phyloP scores from a whole-genome alignment of 2,888 invertebrate species.

The Odontocolon sp. region DNA sequence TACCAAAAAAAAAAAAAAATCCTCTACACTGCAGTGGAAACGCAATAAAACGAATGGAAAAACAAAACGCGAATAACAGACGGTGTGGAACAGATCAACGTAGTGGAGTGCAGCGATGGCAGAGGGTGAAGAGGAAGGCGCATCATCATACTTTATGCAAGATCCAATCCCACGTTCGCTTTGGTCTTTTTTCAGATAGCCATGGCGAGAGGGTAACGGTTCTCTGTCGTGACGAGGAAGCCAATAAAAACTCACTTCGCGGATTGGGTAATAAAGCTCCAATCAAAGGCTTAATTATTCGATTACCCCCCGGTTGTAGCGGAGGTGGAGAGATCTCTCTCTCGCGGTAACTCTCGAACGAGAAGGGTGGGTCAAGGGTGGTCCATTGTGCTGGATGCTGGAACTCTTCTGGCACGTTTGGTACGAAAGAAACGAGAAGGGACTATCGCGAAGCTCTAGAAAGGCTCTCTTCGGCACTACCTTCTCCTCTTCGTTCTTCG shows the following conservation, averaged over 20 bases:
- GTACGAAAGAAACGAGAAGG: conserved; percentile 7
- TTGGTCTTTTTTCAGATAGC: conserved; percentile 72
- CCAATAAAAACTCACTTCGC: conserved; percentile 80
- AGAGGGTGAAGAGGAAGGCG: conserved; percentile 46
- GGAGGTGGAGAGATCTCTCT: conserved; percentile 35
- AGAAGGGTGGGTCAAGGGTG: conserved; percentile 60
- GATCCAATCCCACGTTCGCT: conserved; percentile 73
- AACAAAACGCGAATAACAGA: conserved; percentile 25
- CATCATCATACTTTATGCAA: conserved; percentile 72
- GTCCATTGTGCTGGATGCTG: conserved; percentile 4
- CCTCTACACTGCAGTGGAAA: conserved; percentile 30
- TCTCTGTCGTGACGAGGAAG: conserved; percentile 66
- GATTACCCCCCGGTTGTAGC: conserved; percentile 70
- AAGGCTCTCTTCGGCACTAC: conserved; percentile 43
- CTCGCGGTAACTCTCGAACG: conserved; percentile 53
- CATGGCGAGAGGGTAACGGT: conserved; percentile 61
- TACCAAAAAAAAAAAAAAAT: not conserved
- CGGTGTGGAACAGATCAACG: conserved; percentile 59
- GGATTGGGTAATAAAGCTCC: conserved; percentile 81
- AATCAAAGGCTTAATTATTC: conserved; percentile 81
- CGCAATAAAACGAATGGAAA: conserved; percentile 24
- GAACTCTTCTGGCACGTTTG: no score
- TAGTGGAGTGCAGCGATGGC: conserved; percentile 27
- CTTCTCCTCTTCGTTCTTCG: conserved; percentile 46
- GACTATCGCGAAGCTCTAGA: conserved; percentile 30